Base-by-base conservation (phyloP, 2,113 vertebrate species). In the Aspiorhynchus laticeps region DNA sequence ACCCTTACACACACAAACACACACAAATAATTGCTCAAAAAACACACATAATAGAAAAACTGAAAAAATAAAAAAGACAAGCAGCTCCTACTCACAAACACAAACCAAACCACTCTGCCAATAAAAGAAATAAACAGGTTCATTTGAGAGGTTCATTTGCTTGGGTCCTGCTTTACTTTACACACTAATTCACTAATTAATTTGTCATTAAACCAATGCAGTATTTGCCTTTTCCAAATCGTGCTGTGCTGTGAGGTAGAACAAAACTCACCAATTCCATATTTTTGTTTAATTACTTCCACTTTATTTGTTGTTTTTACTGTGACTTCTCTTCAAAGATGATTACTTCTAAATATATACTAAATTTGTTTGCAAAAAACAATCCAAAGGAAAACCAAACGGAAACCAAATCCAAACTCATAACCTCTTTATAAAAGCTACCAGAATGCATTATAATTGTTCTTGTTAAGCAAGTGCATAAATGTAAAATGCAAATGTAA, bases 41-140 rank as follows among this genome's bases (percentile, higher is more conserved):
- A 83, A 51, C 80, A 69, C 80, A 83, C 61, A 69, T 6, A 33
- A 31, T 24, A 83, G 15, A 69, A 83, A 83, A 83, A 24, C 7
- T 0, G 1, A 82, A 46, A 36, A 67, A 65, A 19, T 38, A 2
- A 38, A 43, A n/a, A 5, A 11, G 5, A 67, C 6, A 24, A 38
- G 5, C n/a, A 0, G 10, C 28, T 51, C n/a, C 28, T 28, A 53
- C 56, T 80, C 5, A 7, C 79, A 80, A 26, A 41, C 36, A 38
- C 19, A 81, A 81, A 81, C 65, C 59, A 81, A 65, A 28, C 56
- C 79, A 81, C 24, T 26, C 36, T 80, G 79, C 28, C 33, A 80
- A 80, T 10, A 74, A 74, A 74, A 11, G 2, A 43, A 43, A 43
- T 26, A 43, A 51, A 65, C 53, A 63, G n/a, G n/a, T n/a, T n/a